Evolutionary conservation across 2,113 vertebrate genomes (phyloP).

Genomic region (Gavialis gangeticus): DNA sequence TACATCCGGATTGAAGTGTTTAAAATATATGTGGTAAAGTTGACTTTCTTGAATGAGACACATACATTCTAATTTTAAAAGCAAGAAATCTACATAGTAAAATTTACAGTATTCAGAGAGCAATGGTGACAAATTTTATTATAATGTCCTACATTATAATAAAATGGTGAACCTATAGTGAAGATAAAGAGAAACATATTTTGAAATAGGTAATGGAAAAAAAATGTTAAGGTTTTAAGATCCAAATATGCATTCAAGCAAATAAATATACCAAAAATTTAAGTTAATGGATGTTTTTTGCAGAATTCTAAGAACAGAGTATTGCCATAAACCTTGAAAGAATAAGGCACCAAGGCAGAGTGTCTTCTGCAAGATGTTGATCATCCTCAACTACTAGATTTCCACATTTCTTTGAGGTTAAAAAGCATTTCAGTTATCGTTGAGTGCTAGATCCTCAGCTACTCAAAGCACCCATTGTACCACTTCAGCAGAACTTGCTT

Average conservation of each 20-base stretch:
- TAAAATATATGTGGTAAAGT: neutral
- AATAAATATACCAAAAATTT: neutral
- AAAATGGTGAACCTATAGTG: neutral
- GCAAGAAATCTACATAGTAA: neutral
- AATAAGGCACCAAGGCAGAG: fast-evolving
- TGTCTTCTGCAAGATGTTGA: fast-evolving
- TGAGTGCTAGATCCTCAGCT: neutral
- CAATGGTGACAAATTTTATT: neutral
- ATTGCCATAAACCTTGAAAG: neutral
- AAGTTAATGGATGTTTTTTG: neutral
- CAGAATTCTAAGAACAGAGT: neutral
- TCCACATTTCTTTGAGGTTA: neutral
- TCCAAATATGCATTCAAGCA: neutral
- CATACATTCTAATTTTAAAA: neutral
- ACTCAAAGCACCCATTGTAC: neutral
- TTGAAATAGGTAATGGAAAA: no score
- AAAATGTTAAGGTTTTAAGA: neutral
- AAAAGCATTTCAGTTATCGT: fast-evolving
- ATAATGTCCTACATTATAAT: neutral
- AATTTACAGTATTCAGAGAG: neutral
- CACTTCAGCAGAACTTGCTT: neutral
- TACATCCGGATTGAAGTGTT: neutral
- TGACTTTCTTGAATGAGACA: neutral
- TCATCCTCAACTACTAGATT: fast-evolving
- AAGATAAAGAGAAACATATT: neutral